phyloP scores from a whole-genome alignment of 1,140 invertebrate genomes.

The Papilio xuthus region DNA sequence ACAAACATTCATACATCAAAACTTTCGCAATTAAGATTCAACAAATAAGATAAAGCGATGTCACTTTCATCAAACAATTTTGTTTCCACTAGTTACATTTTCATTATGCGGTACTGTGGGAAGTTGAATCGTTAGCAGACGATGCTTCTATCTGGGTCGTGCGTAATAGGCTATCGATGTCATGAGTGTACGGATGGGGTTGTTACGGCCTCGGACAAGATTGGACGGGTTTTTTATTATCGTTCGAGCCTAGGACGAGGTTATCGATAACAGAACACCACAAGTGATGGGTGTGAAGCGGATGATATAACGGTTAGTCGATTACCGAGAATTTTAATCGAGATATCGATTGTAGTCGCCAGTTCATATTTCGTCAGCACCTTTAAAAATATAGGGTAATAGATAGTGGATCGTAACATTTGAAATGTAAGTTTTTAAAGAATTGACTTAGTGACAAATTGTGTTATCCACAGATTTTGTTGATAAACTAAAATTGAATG shows the following conservation, averaged over 20 bases:
- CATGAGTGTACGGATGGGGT: constrained; percentile 52
- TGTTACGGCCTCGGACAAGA: constrained; percentile 67
- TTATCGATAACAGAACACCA: constrained; percentile 51
- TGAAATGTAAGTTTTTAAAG: too few relatives aligned
- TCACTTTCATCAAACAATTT: constrained; percentile 5
- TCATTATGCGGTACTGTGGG: constrained; percentile 26
- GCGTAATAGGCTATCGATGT: constrained; percentile 59
- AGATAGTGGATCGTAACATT: too few relatives aligned
- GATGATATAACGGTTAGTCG: background rate
- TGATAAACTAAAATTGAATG: too few relatives aligned
- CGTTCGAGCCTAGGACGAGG: constrained; percentile 60
- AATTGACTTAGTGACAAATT: too few relatives aligned
- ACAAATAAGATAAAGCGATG: background rate
- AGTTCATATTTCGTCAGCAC: too few relatives aligned
- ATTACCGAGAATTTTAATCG: constrained; percentile 16
- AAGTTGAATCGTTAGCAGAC: constrained; percentile 31
- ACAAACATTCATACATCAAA: background rate
- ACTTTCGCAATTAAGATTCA: background rate
- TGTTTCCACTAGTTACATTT: background rate
- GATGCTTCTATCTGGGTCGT: constrained; percentile 54
- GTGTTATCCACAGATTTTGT: too few relatives aligned
- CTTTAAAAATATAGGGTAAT: too few relatives aligned
- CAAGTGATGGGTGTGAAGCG: constrained; percentile 44
- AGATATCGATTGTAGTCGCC: constrained; percentile 1
- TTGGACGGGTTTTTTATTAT: constrained; percentile 72